These are phyloP conservation scores for Drosophila varians DNA, from an alignment of 1,140 invertebrate species.

Conservation along the genomic window DNA sequence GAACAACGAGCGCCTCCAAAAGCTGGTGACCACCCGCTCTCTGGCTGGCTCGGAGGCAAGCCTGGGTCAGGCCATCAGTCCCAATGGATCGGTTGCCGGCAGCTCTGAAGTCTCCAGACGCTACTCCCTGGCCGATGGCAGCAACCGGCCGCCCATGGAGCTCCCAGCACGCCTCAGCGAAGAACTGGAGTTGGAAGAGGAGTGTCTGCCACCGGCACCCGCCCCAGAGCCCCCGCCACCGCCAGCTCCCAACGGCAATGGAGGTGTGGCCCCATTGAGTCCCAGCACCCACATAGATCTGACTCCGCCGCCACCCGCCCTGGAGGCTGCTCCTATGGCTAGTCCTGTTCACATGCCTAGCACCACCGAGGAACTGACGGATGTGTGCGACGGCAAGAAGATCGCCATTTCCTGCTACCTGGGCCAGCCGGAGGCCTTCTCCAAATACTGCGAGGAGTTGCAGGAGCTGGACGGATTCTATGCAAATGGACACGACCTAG, in stretches of 20 bases:
- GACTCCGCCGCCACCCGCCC: conserved; percentile 78
- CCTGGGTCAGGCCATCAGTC: conserved; percentile 87
- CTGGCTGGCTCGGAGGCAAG: conserved; percentile 92
- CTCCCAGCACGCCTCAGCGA: conserved; percentile 84
- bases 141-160: conserved; percentile 80
- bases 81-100: conserved; percentile 82
- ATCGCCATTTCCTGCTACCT: conserved; percentile 93
- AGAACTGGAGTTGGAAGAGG: conserved; percentile 84
- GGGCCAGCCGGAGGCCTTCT: conserved; percentile 91
- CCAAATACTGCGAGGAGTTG: conserved; percentile 88
- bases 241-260: conserved; percentile 47
- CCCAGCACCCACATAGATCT: conserved; percentile 80
- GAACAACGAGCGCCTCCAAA: conserved; percentile 97
- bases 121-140: conserved; percentile 84
- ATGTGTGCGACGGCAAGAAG: conserved; percentile 93
- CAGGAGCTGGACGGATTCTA: conserved; percentile 85
- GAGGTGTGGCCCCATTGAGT: conserved; percentile 52
- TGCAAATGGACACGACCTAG: conserved; percentile 80
- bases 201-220: conserved; percentile 83
- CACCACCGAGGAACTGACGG: conserved; percentile 87
- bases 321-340: conserved; percentile 61
- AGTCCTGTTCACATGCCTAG: conserved; percentile 75
- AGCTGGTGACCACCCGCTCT: conserved; percentile 92
- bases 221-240: conserved; percentile 82
- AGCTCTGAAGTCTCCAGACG: conserved; percentile 73